Conservation (phyloP, 2,888 invertebrate genomes). For the Amblyteles armatorius region DNA sequence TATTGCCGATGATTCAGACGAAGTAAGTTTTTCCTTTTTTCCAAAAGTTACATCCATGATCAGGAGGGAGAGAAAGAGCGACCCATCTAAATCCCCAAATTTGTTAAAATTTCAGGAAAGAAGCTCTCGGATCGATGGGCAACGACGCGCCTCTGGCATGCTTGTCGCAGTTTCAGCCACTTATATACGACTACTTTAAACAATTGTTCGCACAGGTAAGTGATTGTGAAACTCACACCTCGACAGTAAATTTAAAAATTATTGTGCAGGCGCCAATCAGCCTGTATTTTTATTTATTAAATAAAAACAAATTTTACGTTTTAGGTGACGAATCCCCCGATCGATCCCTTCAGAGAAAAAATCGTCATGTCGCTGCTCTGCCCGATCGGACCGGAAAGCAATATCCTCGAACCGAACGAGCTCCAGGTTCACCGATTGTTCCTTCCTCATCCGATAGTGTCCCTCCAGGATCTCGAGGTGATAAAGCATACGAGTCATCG, state of each 20-base stretch:
- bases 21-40: conserved; percentile 87
- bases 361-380: conserved; percentile 99
- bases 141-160: conserved; percentile 99
- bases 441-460: conserved; percentile 97
- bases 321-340: conserved; percentile 98
- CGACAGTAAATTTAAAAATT: not conserved
- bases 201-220: conserved; percentile 98
- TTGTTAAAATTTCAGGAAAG: conserved; percentile 90
- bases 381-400: conserved; percentile 98
- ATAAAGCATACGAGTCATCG: conserved; percentile 93
- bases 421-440: conserved; percentile 96
- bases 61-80: not conserved
- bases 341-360: conserved; percentile 99
- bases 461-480: conserved; percentile 95
- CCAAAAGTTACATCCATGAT: not conserved
- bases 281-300: not conserved
- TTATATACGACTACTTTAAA: conserved; percentile 99
- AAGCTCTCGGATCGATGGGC: conserved; percentile 99
- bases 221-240: not conserved
- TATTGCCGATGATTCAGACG: conserved; percentile 98
- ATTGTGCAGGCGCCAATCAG: not conserved
- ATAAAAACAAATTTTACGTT: conserved; percentile 45
- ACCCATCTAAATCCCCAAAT: not conserved
- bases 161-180: conserved; percentile 96
- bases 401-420: conserved; percentile 95